Percentiles rank a stretch among this genome's conserved stretches.
phyloP scores from a whole-genome alignment of 2,888 invertebrate genomes.

The Callinectes sapidus region DNA sequence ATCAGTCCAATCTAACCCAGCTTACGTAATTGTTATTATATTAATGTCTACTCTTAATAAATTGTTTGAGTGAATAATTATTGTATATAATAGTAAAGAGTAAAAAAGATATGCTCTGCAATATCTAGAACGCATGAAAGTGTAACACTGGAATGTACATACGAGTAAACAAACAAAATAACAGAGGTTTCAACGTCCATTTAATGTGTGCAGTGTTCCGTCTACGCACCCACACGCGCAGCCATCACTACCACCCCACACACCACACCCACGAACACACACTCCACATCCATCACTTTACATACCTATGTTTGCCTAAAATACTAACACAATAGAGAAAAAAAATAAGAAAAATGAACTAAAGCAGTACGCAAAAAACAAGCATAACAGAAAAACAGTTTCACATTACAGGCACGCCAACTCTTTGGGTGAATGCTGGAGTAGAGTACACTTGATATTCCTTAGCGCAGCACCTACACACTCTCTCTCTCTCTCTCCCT shows the following conservation, averaged over 20 bases:
- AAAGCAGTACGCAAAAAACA: too few species aligned
- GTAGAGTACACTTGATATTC: background rate
- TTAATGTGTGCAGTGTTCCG: background rate
- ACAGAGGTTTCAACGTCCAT: background rate
- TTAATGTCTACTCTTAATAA: too few species aligned
- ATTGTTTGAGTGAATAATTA: too few species aligned
- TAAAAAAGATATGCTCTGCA: too few species aligned
- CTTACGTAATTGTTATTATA: too few species aligned
- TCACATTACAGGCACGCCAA: background rate
- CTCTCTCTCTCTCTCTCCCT: too few species aligned
- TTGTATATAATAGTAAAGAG: too few species aligned
- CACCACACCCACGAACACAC: background rate
- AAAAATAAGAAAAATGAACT: background rate
- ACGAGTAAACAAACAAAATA: background rate
- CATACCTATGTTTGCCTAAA: background rate
- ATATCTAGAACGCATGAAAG: too few species aligned
- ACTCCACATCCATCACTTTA: too few species aligned
- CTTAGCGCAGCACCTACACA: too few species aligned
- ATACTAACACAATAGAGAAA: background rate
- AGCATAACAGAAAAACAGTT: background rate
- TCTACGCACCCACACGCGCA: background rate
- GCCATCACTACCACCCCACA: background rate
- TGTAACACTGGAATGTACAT: background rate
- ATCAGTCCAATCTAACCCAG: too few species aligned
- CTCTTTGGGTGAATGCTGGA: background rate